Base-by-base conservation (phyloP, 2,797 vertebrate species). In the Pogoniulus pusillus region DNA sequence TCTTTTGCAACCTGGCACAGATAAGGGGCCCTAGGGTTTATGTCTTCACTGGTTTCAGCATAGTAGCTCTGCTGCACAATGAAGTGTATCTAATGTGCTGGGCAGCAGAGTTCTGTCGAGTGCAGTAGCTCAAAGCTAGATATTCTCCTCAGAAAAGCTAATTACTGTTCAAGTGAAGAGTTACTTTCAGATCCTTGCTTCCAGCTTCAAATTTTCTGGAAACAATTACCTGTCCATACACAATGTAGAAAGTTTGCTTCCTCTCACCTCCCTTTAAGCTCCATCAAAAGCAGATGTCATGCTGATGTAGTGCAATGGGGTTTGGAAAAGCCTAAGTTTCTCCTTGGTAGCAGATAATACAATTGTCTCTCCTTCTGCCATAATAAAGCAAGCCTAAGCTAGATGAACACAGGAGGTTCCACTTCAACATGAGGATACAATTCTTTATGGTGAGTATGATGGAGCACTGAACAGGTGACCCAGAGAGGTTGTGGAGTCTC, bases 221-320 rank as follows among this genome's bases (percentile, higher is more conserved):
- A 95, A 69, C 55, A 51, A 45, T 35, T 43, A 85, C 78, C 75
- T 91, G 87, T 54, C 65, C 54, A 22, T 39, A 82, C 91, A 91
- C 0, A 11, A 69, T 5, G 57, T 49, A 65, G 15, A 45, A 37
- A 37, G 54, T 68, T 59, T 90, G 75, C 71, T 77, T 27, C 74
- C 69, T 72, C 62, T 79, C 27, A 54, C 77, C 81, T 82, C 74
- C 87, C 83, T 80, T n/a, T 35, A 26, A 24, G 45, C 74, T 51
- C 94, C 92, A 95, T 43, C 77, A 84, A 39, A 69, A 63, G 54
- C 35, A 80, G 60, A 89, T 60, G 0, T 60, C 85, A 66, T 4
- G 20, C 23, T 87, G 66, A 75, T 45, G 37, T 29, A 93, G 45
- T 43, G 77, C 78, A 78, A 81, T 8, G 12, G 45, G n/a, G n/a